Conservation (phyloP, 2,888 invertebrate species). For the Andrena dorsata region DNA sequence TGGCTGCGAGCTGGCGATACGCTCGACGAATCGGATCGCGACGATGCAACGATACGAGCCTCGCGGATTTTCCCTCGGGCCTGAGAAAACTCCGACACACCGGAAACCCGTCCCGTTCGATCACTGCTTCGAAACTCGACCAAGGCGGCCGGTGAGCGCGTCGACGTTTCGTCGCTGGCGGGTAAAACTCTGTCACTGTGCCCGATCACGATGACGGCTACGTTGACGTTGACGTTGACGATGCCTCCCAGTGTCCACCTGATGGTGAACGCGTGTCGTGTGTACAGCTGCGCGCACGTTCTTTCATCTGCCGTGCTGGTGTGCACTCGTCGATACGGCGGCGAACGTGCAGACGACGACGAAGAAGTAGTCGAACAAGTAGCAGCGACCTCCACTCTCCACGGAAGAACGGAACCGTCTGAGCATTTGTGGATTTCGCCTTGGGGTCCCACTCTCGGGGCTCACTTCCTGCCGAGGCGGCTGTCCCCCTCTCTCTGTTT, state of each 20-base stretch:
- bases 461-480: constrained; percentile 79
- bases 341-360: constrained; percentile 6
- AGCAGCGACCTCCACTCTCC: constrained; percentile 84
- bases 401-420: constrained; percentile 81
- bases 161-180: background rate
- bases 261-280: constrained; percentile 22
- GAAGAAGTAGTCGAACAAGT: constrained; percentile 67
- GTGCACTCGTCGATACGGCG: constrained; percentile 13
- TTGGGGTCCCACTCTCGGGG: constrained; percentile 73
- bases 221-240: background rate
- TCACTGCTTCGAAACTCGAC: background rate
- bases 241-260: background rate
- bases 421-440: constrained; percentile 77
- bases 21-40: constrained; percentile 70
- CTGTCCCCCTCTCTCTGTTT: constrained; percentile 68
- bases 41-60: constrained; percentile 52
- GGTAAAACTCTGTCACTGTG: constrained; percentile 5
- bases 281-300: constrained; percentile 19
- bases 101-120: constrained; percentile 2
- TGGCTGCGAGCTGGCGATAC: constrained; percentile 82
- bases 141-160: background rate
- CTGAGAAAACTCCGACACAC: background rate
- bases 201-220: background rate
- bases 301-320: constrained; percentile 9
- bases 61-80: constrained; percentile 1